A percentile compares a stretch with the other conserved stretches of the same genome.
phyloP scores from a whole-genome alignment of 2,888 invertebrate genomes.

The Phengaris arion region DNA sequence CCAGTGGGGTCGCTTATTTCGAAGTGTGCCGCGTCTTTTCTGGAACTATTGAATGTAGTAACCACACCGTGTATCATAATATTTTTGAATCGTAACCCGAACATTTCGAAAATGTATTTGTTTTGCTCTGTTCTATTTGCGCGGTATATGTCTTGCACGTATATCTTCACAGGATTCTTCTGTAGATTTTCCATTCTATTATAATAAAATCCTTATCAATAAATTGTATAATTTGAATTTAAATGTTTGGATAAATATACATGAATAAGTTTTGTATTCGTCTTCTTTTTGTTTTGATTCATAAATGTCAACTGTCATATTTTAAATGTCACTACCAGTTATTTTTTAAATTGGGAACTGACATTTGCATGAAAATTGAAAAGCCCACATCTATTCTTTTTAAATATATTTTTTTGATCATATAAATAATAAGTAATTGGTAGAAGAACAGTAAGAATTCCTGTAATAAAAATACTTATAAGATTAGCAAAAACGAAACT shows the following conservation, averaged over 20 bases:
- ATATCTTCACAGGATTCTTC: conserved; percentile 60
- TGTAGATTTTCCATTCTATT: conserved; percentile 47
- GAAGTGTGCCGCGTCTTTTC: conserved; percentile 49
- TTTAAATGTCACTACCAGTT: not conserved
- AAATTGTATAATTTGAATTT: too few relatives aligned
- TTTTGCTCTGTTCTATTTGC: conserved; percentile 55
- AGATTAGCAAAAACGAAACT: too few relatives aligned
- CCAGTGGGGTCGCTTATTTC: conserved; percentile 69
- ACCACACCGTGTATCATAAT: conserved; percentile 67
- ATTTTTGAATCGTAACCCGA: conserved; percentile 64
- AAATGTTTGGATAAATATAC: too few relatives aligned
- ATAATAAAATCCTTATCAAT: too few relatives aligned
- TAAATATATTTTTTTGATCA: too few relatives aligned
- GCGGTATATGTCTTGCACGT: conserved; percentile 69
- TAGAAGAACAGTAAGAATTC: too few relatives aligned
- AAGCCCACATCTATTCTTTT: too few relatives aligned
- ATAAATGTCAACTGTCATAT: not conserved
- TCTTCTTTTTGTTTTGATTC: not conserved
- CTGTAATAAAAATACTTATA: too few relatives aligned
- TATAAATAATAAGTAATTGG: too few relatives aligned
- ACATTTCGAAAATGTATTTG: conserved; percentile 65
- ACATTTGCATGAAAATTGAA: too few relatives aligned
- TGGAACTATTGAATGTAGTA: conserved; percentile 58
- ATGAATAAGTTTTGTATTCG: too few relatives aligned
- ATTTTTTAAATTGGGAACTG: too few relatives aligned